A percentile compares a stretch with the other conserved stretches of the same genome.
Evolutionary conservation across 2,797 vertebrate genomes (phyloP).

Genomic region (Oreonectes daqikongensis): DNA sequence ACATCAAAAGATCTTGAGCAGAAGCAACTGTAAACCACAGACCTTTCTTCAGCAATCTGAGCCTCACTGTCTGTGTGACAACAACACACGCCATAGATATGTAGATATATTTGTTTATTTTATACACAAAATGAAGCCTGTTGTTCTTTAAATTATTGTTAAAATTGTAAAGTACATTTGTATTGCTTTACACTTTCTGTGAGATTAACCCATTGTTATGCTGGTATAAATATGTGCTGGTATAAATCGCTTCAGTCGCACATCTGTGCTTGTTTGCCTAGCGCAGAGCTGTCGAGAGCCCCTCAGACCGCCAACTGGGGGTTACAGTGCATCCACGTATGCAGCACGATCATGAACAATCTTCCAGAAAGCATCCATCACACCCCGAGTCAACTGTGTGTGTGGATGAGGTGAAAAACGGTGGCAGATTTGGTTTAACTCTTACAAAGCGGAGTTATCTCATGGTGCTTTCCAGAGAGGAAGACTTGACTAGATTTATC

Average conservation of each 20-base stretch:
- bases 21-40: constrained; percentile 56
- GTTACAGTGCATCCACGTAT: constrained; percentile 19
- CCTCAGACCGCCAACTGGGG: constrained; percentile 4
- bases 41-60: background rate
- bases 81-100: background rate
- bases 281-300: constrained; percentile 5
- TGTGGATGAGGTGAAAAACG: background rate
- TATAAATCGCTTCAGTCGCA: constrained; percentile 13
- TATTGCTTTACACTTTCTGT: background rate
- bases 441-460: constrained; percentile 8
- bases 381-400: too few relatives aligned
- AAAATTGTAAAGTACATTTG: background rate
- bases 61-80: background rate
- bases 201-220: too few relatives aligned
- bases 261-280: constrained; percentile 36
- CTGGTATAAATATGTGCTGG: too few relatives aligned
- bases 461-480: constrained; percentile 25
- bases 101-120: too few relatives aligned
- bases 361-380: background rate
- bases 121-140: too few relatives aligned
- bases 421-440: background rate
- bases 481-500: constrained; percentile 36
- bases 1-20: constrained; percentile 63
- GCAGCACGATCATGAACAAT: background rate
- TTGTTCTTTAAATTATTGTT: too few relatives aligned